phyloP scores from a whole-genome alignment of 2,113 vertebrate genomes.

The Hipposideros armiger region DNA sequence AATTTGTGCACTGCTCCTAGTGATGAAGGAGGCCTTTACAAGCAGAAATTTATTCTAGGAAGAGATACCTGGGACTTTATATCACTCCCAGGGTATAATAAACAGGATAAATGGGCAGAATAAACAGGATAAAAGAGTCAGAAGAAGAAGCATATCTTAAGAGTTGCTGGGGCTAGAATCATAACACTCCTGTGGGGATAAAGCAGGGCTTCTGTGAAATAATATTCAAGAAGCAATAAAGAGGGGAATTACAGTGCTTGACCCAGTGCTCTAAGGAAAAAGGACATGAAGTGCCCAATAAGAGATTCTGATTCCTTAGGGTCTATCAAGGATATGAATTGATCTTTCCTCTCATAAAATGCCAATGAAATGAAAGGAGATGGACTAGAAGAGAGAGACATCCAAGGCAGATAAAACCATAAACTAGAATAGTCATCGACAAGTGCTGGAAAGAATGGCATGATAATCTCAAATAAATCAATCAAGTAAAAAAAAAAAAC shows the following conservation, averaged over 20 bases:
- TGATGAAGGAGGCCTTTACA: background rate
- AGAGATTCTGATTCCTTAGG: background rate
- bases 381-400: background rate
- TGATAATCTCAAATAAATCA: background rate
- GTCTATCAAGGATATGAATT: background rate
- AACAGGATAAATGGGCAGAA: background rate
- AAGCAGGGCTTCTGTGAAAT: background rate
- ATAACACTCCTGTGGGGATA: background rate
- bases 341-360: background rate
- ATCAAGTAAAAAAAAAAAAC: background rate
- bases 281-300: background rate
- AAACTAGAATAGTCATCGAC: background rate
- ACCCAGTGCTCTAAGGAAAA: background rate
- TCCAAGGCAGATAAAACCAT: background rate
- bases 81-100: background rate
- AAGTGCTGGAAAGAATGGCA: background rate
- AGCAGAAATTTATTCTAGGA: constrained; percentile 5
- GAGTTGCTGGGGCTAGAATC: background rate
- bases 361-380: background rate
- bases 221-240: constrained; percentile 24
- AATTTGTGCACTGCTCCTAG: background rate
- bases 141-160: background rate
- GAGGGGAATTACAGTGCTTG: background rate
- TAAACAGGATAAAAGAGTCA: background rate
- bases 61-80: background rate